These are phyloP conservation scores for Threskiornis aethiopicus DNA, from an alignment of 2,797 vertebrate species.

Conservation along the genomic window DNA sequence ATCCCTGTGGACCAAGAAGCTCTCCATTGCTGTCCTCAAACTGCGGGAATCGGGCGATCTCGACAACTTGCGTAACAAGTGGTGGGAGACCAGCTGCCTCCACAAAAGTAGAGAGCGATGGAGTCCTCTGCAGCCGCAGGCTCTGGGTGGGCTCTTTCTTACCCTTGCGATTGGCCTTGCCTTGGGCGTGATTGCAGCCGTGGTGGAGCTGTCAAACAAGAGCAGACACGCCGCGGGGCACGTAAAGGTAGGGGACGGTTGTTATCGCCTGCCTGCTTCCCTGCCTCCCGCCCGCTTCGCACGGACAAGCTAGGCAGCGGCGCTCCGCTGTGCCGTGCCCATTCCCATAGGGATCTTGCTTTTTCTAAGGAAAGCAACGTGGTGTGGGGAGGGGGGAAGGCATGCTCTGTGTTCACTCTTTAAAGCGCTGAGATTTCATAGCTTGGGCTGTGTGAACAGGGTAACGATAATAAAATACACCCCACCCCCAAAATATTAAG, in stretches of 20 bases:
- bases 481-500: rapidly evolving
- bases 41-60: slow-evolving; percentile 83
- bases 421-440: background rate
- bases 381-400: too few species aligned
- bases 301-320: rapidly evolving
- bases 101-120: background rate
- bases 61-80: slow-evolving; percentile 81
- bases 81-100: slow-evolving; percentile 86
- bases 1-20: slow-evolving; percentile 78
- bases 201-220: slow-evolving; percentile 81
- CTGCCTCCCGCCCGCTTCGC: rapidly evolving
- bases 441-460: background rate
- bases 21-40: slow-evolving; percentile 81
- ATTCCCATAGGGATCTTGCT: rapidly evolving
- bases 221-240: slow-evolving; percentile 80
- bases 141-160: slow-evolving; percentile 84
- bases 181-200: slow-evolving; percentile 76
- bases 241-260: slow-evolving; percentile 70
- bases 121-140: slow-evolving; percentile 73
- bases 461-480: rapidly evolving
- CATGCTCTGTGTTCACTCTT: rapidly evolving
- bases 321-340: background rate
- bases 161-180: slow-evolving; percentile 82
- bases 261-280: rapidly evolving
- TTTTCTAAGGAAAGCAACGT: rapidly evolving